Evolutionary conservation across 2,113 vertebrate genomes (phyloP), one percentile per base, ranked within the genome.

Genomic region (Pimephales promelas): DNA sequence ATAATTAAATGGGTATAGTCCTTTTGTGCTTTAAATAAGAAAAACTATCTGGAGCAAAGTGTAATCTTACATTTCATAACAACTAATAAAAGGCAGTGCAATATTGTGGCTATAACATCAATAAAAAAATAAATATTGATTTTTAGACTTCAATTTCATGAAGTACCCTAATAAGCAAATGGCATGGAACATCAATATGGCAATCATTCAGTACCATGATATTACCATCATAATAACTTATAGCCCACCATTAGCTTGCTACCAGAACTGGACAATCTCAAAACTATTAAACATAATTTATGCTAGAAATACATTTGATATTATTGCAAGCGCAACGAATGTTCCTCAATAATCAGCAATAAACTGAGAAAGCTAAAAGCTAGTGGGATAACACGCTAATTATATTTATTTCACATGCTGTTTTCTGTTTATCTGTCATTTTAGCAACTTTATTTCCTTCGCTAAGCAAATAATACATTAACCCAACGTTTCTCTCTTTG

Each of bases 361-460:
- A 49, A 74, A 74, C 24, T 74, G 18, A 10, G 7, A 52, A 31
- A 52, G 72, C 72, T 74, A 74, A 74, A 74, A 52, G 72, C 72
- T 52, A 52, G 10, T 31, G 11, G 5, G 71, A 52, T 49, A 31
- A 66, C 61, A 14, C 28, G 59, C 43, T 66, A 62, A 49, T 79
- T 36, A 10, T 79, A 28, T 8, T 59, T 2, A 45, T 62, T 45
- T 1, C 11, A 28, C 14, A 13, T 43, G 7, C 8, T 18, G 22
- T 45, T 5, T 66, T 66, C 24, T 49, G 24, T 79, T 34, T 49
- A n/a, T 4, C 16, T 22, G 43, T n/a, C 16, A 11, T 5, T 47
- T 54, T 47, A 22, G 0, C 5, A 22, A 49, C 24, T 14, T 49
- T 31, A 1, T 10, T 49, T 4, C 18, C n/a, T 16, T 45, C 14